Evolutionary conservation across 2,888 invertebrate genomes (phyloP).

Genomic region (Dichetophora obliterata): DNA sequence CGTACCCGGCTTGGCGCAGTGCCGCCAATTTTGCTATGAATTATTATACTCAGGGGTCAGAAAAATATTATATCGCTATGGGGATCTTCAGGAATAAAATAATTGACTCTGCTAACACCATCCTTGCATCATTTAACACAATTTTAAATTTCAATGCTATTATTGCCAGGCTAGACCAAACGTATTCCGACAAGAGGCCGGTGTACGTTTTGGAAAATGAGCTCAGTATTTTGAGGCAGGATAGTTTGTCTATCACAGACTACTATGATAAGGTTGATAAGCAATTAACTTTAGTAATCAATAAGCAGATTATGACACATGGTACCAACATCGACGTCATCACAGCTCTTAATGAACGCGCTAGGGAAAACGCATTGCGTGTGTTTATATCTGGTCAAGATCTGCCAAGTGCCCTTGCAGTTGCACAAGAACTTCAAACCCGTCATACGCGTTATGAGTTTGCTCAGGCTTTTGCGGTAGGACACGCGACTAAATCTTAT

Average conservation of each 20-base stretch:
- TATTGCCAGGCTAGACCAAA: no score
- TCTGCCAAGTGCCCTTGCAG: constrained; percentile 8
- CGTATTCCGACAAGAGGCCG: no score
- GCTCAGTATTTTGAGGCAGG: background rate
- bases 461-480: background rate
- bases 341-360: no score
- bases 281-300: no score
- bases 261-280: background rate
- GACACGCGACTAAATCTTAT: background rate
- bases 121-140: background rate
- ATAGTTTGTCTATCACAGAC: background rate
- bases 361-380: no score
- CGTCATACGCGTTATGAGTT: background rate
- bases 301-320: no score
- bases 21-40: background rate
- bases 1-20: background rate
- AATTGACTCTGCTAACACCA: background rate
- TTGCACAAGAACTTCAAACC: constrained; percentile 17
- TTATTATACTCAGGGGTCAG: background rate
- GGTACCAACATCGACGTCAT: no score
- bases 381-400: background rate
- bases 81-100: background rate
- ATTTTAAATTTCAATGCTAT: background rate
- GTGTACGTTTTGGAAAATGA: no score
- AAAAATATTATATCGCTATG: background rate